Conservation (phyloP, 1,140 invertebrate species). For the Sweltsa coloradensis region DNA sequence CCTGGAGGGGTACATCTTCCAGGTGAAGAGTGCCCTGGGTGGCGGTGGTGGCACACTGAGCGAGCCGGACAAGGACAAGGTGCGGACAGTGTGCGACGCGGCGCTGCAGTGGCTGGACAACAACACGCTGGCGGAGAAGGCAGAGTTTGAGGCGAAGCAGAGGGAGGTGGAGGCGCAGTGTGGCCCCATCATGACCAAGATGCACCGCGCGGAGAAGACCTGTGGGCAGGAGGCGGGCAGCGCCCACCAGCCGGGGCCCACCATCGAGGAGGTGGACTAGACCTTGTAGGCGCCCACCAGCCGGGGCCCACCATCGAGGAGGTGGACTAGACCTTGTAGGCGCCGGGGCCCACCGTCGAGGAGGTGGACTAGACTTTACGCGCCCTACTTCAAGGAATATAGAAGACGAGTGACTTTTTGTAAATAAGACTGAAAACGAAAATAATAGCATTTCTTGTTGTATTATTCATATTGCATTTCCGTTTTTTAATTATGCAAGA, state of each 20-base stretch:
- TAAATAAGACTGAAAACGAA: no score
- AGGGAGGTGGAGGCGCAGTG: slow-evolving; percentile 30
- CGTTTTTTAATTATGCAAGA: no score
- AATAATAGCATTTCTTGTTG: no score
- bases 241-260: slow-evolving; percentile 2
- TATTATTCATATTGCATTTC: no score
- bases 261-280: slow-evolving; percentile 1
- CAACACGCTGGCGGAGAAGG: slow-evolving; percentile 36
- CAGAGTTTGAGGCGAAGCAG: slow-evolving; percentile 29
- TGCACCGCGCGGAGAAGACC: no score
- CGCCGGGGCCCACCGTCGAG: slow-evolving; percentile 1
- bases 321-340: slow-evolving; percentile 3
- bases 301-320: slow-evolving; percentile 1
- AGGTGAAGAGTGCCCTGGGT: slow-evolving; percentile 43
- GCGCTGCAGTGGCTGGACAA: slow-evolving; percentile 34
- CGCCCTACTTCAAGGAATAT: no score
- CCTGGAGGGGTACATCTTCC: slow-evolving; percentile 59
- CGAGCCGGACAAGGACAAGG: not conserved
- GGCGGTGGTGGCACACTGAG: slow-evolving; percentile 21
- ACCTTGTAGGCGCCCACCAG: not conserved
- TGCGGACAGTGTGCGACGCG: not conserved
- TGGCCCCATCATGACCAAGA: slow-evolving; percentile 38
- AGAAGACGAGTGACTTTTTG: no score
- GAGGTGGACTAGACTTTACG: slow-evolving; percentile 4
- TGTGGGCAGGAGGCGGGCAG: not conserved